These are phyloP conservation scores for Brachirus orientalis DNA, from an alignment of 2,113 vertebrate genomes.

Conservation along the genomic window DNA sequence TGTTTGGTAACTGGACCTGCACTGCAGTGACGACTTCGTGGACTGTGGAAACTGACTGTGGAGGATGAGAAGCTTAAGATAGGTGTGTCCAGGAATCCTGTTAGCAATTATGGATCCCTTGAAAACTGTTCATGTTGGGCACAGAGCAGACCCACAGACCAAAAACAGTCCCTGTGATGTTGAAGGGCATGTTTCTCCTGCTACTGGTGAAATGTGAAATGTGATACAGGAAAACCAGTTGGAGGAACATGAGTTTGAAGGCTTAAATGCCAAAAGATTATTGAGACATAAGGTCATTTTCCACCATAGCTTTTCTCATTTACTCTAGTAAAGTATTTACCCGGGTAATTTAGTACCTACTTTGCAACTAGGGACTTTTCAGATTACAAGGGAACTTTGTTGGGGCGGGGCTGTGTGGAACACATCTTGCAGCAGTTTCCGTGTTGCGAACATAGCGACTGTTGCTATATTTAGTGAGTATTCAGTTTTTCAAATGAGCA, in stretches of 20 bases:
- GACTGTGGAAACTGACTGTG: slow-evolving; percentile 17
- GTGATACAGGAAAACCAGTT: background rate
- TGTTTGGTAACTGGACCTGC: slow-evolving; percentile 75
- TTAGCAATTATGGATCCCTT: slow-evolving; percentile 21
- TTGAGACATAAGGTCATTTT: no score
- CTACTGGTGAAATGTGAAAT: slow-evolving; percentile 2
- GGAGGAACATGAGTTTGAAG: background rate
- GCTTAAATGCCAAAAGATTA: background rate
- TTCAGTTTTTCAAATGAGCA: no score
- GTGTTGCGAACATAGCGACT: no score
- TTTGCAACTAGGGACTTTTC: no score
- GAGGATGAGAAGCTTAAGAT: slow-evolving; percentile 32
- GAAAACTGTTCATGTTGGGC: background rate
- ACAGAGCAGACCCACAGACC: background rate
- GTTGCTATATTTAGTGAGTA: no score
- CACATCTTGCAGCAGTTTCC: no score
- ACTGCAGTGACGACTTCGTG: slow-evolving; percentile 21
- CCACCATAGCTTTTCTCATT: no score
- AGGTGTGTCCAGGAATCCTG: slow-evolving; percentile 29
- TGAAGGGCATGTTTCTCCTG: background rate
- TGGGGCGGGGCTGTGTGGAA: no score
- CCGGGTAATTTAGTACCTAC: no score
- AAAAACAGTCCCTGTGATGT: background rate
- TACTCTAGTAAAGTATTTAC: no score
- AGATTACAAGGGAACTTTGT: no score